Conservation (phyloP, 2,113 vertebrate genomes). For the Hirundichthys speculiger region DNA sequence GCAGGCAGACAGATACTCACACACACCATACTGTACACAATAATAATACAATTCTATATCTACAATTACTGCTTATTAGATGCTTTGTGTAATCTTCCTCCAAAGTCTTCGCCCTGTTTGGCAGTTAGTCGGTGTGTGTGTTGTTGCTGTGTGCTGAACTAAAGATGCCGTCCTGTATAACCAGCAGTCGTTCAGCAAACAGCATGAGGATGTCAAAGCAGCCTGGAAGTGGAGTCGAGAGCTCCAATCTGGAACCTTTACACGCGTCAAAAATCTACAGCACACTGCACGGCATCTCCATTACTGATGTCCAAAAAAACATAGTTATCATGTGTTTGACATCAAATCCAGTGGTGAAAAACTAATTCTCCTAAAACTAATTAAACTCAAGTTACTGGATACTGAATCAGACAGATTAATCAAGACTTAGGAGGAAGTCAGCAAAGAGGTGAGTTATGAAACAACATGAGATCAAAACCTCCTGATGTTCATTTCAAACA, state of each 20-base stretch:
- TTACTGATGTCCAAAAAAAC: conserved; percentile 10
- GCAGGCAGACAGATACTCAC: too few relatives aligned
- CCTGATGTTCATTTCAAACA: conserved; percentile 7
- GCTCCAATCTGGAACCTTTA: conserved; percentile 2
- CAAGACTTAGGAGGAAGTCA: conserved; percentile 38
- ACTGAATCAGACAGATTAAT: conserved; percentile 47
- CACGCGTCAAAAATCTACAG: conserved; percentile 7
- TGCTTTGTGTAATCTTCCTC: too few relatives aligned
- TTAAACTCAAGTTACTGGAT: conserved; percentile 44
- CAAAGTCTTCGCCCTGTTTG: too few relatives aligned
- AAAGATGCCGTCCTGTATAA: too few relatives aligned
- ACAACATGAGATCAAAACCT: conserved; percentile 17
- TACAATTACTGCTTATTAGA: too few relatives aligned
- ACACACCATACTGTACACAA: too few relatives aligned
- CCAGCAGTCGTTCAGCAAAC: too few relatives aligned
- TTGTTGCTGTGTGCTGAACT: too few relatives aligned
- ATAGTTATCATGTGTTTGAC: conserved; percentile 19
- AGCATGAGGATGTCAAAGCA: too few relatives aligned
- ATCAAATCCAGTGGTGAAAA: conserved; percentile 32
- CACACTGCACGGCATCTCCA: not conserved
- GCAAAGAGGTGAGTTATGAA: conserved; percentile 37
- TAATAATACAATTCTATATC: too few relatives aligned
- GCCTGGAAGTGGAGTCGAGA: too few relatives aligned
- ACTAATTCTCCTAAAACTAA: conserved; percentile 44
- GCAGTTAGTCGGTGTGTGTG: too few relatives aligned